Conservation (phyloP, 2,113 vertebrate species). For the Gobius niger region DNA sequence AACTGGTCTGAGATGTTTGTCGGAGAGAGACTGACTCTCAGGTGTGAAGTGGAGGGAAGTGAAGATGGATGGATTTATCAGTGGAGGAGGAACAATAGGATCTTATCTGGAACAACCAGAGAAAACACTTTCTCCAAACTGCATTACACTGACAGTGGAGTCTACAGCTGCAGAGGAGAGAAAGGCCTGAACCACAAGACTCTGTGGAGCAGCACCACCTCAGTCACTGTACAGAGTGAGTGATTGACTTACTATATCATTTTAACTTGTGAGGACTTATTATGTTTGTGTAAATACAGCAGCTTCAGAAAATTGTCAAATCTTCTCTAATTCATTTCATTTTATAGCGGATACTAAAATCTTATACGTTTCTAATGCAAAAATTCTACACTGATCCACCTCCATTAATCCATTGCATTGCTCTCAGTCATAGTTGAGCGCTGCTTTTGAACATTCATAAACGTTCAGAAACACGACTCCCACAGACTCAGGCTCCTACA, state of each 20-base stretch:
- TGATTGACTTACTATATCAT: neutral
- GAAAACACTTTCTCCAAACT: neutral
- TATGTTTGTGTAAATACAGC: neutral
- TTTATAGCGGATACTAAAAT: neutral
- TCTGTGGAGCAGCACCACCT: neutral
- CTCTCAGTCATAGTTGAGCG: too few species aligned
- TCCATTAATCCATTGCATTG: neutral
- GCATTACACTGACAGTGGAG: neutral
- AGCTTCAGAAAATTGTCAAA: too few species aligned
- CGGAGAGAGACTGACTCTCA: neutral
- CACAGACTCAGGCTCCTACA: neutral
- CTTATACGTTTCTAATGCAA: too few species aligned
- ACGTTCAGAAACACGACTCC: neutral
- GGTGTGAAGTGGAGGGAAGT: too few species aligned
- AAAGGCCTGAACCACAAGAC: neutral
- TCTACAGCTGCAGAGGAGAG: conserved; percentile 1
- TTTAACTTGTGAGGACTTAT: neutral
- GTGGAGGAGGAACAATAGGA: neutral
- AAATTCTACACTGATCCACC: too few species aligned
- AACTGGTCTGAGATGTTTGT: neutral
- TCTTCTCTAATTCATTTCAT: too few species aligned
- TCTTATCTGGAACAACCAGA: neutral
- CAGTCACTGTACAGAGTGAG: neutral
- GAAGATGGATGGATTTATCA: neutral
- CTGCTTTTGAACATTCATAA: too few species aligned